These are phyloP conservation scores for Esox niger DNA, from an alignment of 2,113 vertebrate species.

Conservation along the genomic window DNA sequence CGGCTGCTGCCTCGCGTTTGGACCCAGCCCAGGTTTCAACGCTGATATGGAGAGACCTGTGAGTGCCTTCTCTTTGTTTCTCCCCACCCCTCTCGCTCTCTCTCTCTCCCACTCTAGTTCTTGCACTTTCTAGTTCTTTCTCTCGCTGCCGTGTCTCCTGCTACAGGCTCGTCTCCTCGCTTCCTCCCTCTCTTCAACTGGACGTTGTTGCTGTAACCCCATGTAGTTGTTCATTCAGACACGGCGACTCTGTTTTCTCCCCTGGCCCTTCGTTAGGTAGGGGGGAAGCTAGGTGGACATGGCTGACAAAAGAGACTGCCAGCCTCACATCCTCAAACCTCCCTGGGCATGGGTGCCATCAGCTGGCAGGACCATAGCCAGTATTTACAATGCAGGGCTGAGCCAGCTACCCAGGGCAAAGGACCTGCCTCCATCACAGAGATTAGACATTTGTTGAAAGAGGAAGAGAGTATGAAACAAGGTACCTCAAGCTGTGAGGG, in stretches of 20 bases:
- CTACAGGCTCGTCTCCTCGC: neutral
- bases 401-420: neutral
- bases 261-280: constrained; percentile 39
- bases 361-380: constrained; percentile 36
- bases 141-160: neutral
- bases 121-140: constrained; percentile 25
- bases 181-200: constrained; percentile 17
- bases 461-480: constrained; percentile 5
- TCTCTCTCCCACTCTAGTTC: constrained; percentile 39
- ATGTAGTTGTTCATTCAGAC: constrained; percentile 37
- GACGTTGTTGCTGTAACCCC: constrained; percentile 51
- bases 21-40: constrained; percentile 74
- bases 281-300: constrained; percentile 24
- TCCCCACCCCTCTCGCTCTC: constrained; percentile 28
- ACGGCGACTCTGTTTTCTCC: constrained; percentile 7
- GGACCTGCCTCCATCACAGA: constrained; percentile 25
- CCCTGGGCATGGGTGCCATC: constrained; percentile 42
- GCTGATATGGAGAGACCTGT: constrained; percentile 86
- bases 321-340: constrained; percentile 45
- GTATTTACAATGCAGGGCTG: neutral
- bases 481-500: constrained; percentile 20
- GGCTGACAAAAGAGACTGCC: constrained; percentile 30
- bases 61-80: constrained; percentile 75
- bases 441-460: neutral
- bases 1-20: constrained; percentile 80